Base-by-base conservation (phyloP, 2,888 invertebrate genomes). In the Caenorhabditis plicata region DNA sequence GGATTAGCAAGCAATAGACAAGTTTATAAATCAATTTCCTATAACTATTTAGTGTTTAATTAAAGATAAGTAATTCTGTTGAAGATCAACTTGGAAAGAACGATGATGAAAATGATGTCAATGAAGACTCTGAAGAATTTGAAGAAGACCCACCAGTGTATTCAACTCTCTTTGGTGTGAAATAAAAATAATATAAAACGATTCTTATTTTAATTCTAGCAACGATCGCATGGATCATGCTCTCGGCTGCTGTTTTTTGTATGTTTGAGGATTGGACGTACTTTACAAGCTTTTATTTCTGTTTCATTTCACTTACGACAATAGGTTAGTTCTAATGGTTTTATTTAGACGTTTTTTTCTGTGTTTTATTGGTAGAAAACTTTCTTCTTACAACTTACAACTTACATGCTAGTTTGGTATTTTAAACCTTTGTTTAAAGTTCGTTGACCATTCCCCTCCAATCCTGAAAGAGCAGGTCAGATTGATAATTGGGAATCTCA, bases 221-320 rank as follows among this genome's bases (percentile, higher is more conserved):
- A 0, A 65, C 68, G 11, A 87, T 91, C 71, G 88, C 89, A 78
- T 89, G 89, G 82, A 88, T 91, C 51, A 87, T 90, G 79, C 89
- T 91, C 49, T 94, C 95, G 13, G 92, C 94, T 2, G 85, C 90
- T 80, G 85, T 95, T 41, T 96, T 96, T 83, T 77, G 78, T 46
- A 36, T 76, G 8, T 77, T 76, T 63, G 80, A 80, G 42, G 74
- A 78, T 39, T 80, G 80, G 80, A 43, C 57, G 41, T 78, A 72
- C 55, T 79, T 73, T 52, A 81, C 76, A 4, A 71, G 75, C 8
- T 61, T 80, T 45, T 80, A 80, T 48, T 81, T 80, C 52, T 78
- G 78, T 57, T 76, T 81, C 64, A 78, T 81, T 29, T 81, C 80
- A 0, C 52, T 74, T 20, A 76, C 71, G 38, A 75, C 79, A 1